These are phyloP conservation scores for Colossoma macropomum DNA, from an alignment of 2,113 vertebrate genomes.

Conservation along the genomic window DNA sequence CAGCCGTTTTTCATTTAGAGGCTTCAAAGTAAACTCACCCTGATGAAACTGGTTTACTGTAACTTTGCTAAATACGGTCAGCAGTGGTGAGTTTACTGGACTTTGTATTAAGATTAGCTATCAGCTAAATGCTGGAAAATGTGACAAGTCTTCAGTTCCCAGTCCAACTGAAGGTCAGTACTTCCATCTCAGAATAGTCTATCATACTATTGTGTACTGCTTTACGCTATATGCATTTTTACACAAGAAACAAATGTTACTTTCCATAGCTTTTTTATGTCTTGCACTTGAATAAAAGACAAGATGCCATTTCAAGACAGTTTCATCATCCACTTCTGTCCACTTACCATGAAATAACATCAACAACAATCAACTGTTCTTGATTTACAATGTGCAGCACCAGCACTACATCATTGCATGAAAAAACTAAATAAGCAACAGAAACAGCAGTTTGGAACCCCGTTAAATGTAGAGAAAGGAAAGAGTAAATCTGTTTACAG, in stretches of 20 bases:
- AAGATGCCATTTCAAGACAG: not conserved
- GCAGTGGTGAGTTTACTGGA: not conserved
- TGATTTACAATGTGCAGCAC: not conserved
- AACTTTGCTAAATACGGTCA: not conserved
- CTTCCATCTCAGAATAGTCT: not conserved
- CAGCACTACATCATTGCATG: not conserved
- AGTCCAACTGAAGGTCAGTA: not conserved
- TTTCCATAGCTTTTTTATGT: not conserved
- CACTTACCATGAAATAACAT: not conserved
- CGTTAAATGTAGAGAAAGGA: not conserved
- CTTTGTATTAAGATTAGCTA: not conserved
- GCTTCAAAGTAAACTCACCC: constrained; percentile 4
- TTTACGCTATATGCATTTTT: too few relatives aligned
- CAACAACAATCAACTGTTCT: not conserved
- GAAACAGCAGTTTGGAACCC: not conserved
- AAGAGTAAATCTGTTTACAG: too few relatives aligned
- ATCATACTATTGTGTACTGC: not conserved
- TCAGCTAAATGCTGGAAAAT: not conserved
- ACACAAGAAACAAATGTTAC: not conserved
- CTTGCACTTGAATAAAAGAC: not conserved
- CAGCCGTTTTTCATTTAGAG: constrained; percentile 59
- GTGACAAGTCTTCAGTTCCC: not conserved
- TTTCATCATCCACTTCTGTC: not conserved
- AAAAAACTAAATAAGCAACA: not conserved
- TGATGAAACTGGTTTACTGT: not conserved